Percentiles rank a stretch among this genome's conserved stretches.
These are phyloP conservation scores for Oscheius sp. DNA, from an alignment of 2,888 invertebrate genomes.

Conservation along the genomic window DNA sequence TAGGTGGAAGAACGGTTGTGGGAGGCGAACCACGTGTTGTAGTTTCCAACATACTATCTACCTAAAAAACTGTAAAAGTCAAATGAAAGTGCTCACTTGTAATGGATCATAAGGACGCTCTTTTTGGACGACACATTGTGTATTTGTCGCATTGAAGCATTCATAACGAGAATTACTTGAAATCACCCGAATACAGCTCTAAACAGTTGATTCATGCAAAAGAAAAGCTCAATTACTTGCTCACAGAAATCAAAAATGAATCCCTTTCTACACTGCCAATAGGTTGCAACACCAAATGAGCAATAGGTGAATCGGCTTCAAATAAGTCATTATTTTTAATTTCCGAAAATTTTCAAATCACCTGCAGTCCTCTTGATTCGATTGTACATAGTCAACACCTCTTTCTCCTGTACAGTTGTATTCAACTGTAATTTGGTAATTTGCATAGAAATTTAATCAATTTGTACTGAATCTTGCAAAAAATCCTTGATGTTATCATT, in stretches of 20 bases:
- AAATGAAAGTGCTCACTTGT: background rate
- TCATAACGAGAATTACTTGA: constrained; percentile 13
- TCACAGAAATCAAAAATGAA: constrained; percentile 18
- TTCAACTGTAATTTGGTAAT: background rate
- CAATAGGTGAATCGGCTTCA: constrained; percentile 21
- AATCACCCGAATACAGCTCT: constrained; percentile 10
- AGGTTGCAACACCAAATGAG: constrained; percentile 15
- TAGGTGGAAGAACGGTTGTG: background rate
- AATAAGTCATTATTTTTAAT: background rate
- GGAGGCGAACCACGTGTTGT: background rate
- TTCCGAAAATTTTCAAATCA: background rate
- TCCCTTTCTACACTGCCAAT: constrained; percentile 18
- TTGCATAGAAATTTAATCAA: too few relatives aligned
- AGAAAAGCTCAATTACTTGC: background rate
- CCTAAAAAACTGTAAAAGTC: background rate
- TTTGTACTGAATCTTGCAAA: too few relatives aligned
- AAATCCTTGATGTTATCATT: too few relatives aligned
- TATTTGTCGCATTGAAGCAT: constrained; percentile 23
- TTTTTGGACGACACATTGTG: constrained; percentile 23
- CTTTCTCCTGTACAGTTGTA: background rate
- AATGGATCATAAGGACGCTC: constrained; percentile 15
- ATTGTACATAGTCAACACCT: constrained; percentile 1
- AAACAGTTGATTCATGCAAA: background rate
- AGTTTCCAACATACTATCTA: background rate
- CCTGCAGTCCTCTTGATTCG: constrained; percentile 22